Base-by-base conservation (phyloP, 2,888 invertebrate species). In the Caenorhabditis virilis region DNA sequence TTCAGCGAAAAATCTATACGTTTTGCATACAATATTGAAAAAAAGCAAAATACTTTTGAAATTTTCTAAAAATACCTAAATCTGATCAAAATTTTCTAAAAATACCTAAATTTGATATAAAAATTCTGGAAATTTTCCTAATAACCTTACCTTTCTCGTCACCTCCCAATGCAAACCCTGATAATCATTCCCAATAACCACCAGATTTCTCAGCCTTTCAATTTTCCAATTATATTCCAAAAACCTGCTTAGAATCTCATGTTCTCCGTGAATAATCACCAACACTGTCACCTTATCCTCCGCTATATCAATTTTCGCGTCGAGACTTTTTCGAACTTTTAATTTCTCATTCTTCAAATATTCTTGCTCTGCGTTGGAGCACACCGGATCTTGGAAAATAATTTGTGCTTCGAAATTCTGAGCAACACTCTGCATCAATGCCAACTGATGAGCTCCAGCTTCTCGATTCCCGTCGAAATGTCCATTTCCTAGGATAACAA, bases 371-470 rank as follows among this genome's bases (percentile, higher is more conserved):
- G 47, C 46, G 4, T 38, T 18, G 0, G 63, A 51, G 47, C 58
- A 60, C 1, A 42, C 43, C 16, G 69, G 69, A 36, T 72, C 72
- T 54, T 71, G 70, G 30, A 70, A 69, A n/a, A 64, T 27, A 13
- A 66, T 11, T 9, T 57, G 43, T 2, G 42, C 22, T 7, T 49
- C 27, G 30, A 59, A 66, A 30, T 45, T 43, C 13, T 51, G 13
- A 3, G 68, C 56, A 26, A 74, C 36, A 25, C 47, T 30, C 6
- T 63, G 35, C 16, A 57, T 57, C 25, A 72, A 39, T 2, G 73
- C 70, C n/a, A 76, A 41, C 41, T 76, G 76, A 49, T 66, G 66
- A 7, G 72, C 69, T 23, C 76, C 76, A 6, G 68, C 45, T 33
- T 70, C 55, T 20, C 39, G 43, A 2, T 41, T 22, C 7, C 58